Evolutionary conservation across 2,113 vertebrate genomes (phyloP).

Genomic region (Patagioenas fasciata): DNA sequence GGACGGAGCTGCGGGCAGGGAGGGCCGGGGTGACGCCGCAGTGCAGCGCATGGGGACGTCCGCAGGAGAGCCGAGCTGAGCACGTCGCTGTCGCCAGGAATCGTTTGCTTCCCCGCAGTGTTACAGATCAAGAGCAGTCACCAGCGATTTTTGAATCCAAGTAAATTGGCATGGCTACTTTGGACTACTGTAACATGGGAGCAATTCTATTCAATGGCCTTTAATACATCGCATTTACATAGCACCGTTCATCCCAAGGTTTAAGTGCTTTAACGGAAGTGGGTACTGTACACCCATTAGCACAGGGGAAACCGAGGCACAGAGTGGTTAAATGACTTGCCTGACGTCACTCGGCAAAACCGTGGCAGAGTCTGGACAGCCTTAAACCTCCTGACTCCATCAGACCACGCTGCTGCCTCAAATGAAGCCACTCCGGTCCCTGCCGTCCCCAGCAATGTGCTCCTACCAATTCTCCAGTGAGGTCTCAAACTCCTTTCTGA

Average conservation of each 20-base stretch:
- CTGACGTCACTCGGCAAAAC: neutral
- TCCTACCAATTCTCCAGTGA: slow-evolving; percentile 33
- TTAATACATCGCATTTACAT: slow-evolving; percentile 43
- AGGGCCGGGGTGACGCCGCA: neutral
- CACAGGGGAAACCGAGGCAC: slow-evolving; percentile 27
- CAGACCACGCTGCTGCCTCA: neutral
- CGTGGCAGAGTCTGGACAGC: neutral
- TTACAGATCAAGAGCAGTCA: neutral
- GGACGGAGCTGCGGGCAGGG: neutral
- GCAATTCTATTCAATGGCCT: slow-evolving; percentile 22
- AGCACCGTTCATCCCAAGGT: slow-evolving; percentile 59
- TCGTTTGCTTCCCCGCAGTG: neutral
- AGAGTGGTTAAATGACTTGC: slow-evolving; percentile 31
- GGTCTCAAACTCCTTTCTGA: neutral
- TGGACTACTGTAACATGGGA: neutral
- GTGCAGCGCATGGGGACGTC: neutral
- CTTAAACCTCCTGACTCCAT: slow-evolving; percentile 25
- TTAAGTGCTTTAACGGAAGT: slow-evolving; percentile 26
- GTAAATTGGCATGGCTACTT: neutral
- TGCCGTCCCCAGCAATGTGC: slow-evolving; percentile 20
- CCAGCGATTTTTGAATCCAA: neutral
- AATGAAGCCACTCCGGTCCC: neutral
- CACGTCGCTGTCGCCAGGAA: neutral
- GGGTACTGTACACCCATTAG: neutral
- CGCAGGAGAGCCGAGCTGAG: neutral